Percentiles rank a stretch among this genome's conserved stretches.
Evolutionary conservation across 2,797 vertebrate species (phyloP).

Genomic region (Liasis olivaceus): DNA sequence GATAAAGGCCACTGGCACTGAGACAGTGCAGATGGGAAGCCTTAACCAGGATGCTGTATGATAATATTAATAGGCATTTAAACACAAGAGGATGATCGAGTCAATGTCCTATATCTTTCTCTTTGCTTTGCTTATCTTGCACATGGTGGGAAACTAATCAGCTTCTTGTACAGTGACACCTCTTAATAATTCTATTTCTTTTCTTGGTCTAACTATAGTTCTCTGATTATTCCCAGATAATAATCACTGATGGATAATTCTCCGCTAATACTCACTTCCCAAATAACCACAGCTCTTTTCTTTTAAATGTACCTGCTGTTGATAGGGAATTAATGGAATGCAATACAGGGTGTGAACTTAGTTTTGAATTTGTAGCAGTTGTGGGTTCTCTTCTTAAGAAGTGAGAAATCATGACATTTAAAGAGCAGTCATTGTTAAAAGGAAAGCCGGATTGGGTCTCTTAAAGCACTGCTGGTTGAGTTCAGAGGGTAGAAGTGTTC

Average conservation of each 20-base stretch:
- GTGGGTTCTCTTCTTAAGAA: background rate
- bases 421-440: background rate
- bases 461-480: background rate
- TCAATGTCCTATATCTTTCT: background rate
- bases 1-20: background rate
- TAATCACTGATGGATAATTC: too few species aligned
- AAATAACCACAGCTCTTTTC: conserved; percentile 26
- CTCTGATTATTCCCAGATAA: conserved; percentile 28
- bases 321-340: conserved; percentile 32
- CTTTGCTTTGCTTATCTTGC: background rate
- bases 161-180: conserved; percentile 13
- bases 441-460: background rate
- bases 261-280: conserved; percentile 3
- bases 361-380: conserved; percentile 16
- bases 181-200: conserved; percentile 7
- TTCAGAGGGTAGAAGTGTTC: background rate
- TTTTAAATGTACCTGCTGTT: conserved; percentile 19
- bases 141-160: background rate
- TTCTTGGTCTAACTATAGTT: conserved; percentile 3
- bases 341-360: conserved; percentile 21
- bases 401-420: conserved; percentile 9
- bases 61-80: background rate
- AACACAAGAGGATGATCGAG: background rate
- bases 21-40: background rate
- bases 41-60: background rate